A percentile compares a stretch with the other conserved stretches of the same genome.
These are phyloP conservation scores for Pteropus alecto DNA, from an alignment of 2,113 vertebrate species.

Conservation along the genomic window DNA sequence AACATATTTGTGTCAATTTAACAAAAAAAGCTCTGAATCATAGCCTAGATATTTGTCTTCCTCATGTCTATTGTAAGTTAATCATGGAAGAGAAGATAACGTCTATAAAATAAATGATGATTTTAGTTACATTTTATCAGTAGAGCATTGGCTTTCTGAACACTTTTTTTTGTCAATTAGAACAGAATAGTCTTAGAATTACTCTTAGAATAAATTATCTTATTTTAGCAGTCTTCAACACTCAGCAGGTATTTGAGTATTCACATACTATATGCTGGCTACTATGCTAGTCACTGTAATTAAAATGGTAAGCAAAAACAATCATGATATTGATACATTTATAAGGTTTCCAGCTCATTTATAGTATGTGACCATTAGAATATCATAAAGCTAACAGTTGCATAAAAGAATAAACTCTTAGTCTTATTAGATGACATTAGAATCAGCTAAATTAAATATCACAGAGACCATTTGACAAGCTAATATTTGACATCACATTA, in stretches of 20 bases:
- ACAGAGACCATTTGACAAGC: background rate
- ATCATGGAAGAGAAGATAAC: background rate
- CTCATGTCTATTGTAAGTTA: background rate
- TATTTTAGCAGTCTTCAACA: background rate
- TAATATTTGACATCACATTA: background rate
- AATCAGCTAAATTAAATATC: background rate
- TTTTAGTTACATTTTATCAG: background rate
- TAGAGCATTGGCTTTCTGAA: background rate
- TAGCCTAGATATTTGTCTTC: background rate
- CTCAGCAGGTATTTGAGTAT: background rate
- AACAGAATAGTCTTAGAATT: background rate
- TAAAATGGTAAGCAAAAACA: conserved; percentile 1
- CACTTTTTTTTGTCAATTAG: background rate
- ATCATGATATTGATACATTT: background rate
- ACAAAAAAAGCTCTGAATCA: background rate
- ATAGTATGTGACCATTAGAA: background rate
- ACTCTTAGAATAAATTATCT: background rate
- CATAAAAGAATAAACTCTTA: background rate
- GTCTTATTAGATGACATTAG: background rate
- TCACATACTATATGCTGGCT: background rate
- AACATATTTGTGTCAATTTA: background rate
- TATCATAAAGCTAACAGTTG: background rate
- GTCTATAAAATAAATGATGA: background rate
- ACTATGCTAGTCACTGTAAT: background rate
- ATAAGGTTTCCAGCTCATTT: background rate